These are phyloP conservation scores for Triops longicaudatus DNA, from an alignment of 1,140 invertebrate genomes.

Conservation along the genomic window DNA sequence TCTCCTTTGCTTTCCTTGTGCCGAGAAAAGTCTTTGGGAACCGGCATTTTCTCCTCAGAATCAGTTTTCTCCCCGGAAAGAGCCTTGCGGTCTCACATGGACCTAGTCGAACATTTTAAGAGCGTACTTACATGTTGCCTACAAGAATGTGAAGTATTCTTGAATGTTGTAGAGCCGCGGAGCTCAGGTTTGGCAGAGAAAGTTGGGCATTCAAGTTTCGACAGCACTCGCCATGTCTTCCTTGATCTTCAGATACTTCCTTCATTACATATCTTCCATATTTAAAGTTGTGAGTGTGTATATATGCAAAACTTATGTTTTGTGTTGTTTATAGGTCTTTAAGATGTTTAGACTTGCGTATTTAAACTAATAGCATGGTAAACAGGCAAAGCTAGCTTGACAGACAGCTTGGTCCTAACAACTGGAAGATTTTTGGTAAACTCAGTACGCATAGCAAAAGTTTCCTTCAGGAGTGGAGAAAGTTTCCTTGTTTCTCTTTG, in stretches of 20 bases:
- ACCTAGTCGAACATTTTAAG: not conserved
- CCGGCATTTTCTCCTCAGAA: not conserved
- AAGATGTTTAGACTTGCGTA: too few relatives aligned
- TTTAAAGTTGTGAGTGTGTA: not conserved
- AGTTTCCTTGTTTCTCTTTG: constrained; percentile 15
- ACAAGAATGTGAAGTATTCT: not conserved
- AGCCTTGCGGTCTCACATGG: not conserved
- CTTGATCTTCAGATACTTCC: not conserved
- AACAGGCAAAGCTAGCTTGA: too few relatives aligned
- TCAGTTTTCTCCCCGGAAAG: not conserved
- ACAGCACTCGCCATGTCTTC: not conserved
- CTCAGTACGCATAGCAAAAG: not conserved
- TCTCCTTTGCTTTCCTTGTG: constrained; percentile 7
- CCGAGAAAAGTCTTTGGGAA: not conserved
- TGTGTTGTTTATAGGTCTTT: too few relatives aligned
- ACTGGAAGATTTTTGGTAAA: not conserved
- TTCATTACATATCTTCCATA: not conserved
- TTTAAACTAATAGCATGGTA: too few relatives aligned
- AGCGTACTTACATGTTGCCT: not conserved
- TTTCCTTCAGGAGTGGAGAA: not conserved
- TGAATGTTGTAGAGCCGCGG: not conserved
- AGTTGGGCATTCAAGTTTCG: not conserved
- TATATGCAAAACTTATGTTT: not conserved
- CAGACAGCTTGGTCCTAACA: not conserved
- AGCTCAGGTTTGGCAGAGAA: not conserved